These are phyloP conservation scores for Autographa gamma DNA, from an alignment of 2,888 invertebrate species.

Conservation along the genomic window DNA sequence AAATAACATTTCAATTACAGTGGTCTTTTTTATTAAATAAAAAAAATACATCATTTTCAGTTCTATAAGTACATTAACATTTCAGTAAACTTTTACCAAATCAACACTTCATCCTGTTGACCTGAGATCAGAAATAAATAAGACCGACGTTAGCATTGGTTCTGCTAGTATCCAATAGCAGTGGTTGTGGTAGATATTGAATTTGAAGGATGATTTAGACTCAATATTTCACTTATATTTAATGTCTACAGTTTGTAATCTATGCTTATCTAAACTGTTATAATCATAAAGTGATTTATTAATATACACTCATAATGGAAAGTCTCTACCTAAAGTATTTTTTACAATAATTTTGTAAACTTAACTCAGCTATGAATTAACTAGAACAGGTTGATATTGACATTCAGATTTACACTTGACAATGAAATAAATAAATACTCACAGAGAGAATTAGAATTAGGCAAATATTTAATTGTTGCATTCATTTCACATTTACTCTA, in stretches of 20 bases:
- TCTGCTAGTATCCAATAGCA: conserved; percentile 50
- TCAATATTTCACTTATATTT: conserved; percentile 74
- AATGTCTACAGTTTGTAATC: conserved; percentile 74
- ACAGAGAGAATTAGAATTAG: conserved; percentile 46
- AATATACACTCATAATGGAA: conserved; percentile 82
- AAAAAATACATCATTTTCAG: conserved; percentile 87
- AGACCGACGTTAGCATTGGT: conserved; percentile 65
- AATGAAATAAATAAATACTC: conserved; percentile 69
- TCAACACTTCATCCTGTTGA: conserved; percentile 82
- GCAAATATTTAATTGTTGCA: conserved; percentile 50
- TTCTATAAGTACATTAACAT: conserved; percentile 88
- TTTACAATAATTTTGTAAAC: conserved; percentile 74
- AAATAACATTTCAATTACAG: conserved; percentile 69
- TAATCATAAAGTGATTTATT: conserved; percentile 78
- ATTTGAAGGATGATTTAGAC: conserved; percentile 60
- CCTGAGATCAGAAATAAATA: conserved; percentile 86
- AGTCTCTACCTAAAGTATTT: conserved; percentile 76
- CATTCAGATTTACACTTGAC: conserved; percentile 52
- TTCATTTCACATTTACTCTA: conserved; percentile 55
- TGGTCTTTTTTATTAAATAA: conserved; percentile 87
- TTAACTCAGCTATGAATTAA: conserved; percentile 70
- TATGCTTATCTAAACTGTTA: conserved; percentile 78
- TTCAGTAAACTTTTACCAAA: conserved; percentile 86
- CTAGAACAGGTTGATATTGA: conserved; percentile 71
- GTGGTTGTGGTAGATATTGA: conserved; percentile 43